Conservation (phyloP, 2,113 vertebrate species). For the Castor canadensis region DNA sequence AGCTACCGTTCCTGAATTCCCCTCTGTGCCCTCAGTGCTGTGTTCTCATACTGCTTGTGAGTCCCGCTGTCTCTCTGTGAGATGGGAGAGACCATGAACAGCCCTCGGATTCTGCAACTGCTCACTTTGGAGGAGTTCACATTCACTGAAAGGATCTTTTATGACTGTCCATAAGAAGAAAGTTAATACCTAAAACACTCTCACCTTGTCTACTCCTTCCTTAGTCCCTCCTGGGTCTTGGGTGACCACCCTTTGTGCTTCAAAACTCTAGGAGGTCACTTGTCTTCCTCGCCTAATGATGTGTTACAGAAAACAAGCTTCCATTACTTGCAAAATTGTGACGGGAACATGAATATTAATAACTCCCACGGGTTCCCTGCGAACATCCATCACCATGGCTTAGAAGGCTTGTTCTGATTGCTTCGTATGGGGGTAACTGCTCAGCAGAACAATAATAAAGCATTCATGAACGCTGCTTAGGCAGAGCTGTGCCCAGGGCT, state of each 20-base stretch:
- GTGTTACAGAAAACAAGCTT: constrained; percentile 77
- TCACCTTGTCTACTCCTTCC: constrained; percentile 50
- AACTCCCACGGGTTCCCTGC: constrained; percentile 71
- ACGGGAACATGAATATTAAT: constrained; percentile 84
- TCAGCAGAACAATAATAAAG: constrained; percentile 73
- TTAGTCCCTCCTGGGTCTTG: constrained; percentile 16
- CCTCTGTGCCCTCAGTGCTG: not conserved
- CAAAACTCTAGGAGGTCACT: constrained; percentile 74
- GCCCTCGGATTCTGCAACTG: not conserved
- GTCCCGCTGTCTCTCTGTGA: not conserved
- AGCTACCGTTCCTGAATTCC: not conserved
- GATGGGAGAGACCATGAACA: not conserved
- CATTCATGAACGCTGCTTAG: constrained; percentile 69
- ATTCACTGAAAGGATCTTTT: not conserved
- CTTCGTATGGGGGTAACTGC: constrained; percentile 66
- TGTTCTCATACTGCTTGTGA: not conserved
- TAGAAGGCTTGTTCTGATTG: constrained; percentile 72
- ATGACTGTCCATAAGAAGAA: not conserved
- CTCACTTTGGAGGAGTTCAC: not conserved
- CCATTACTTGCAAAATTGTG: constrained; percentile 72
- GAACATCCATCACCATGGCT: constrained; percentile 45
- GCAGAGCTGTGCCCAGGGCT: not conserved
- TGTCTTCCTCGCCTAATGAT: constrained; percentile 78
- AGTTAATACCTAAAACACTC: not conserved
- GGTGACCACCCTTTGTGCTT: constrained; percentile 42